Conservation (phyloP, 2,113 vertebrate genomes). For the Brachypteracias leptosomus region DNA sequence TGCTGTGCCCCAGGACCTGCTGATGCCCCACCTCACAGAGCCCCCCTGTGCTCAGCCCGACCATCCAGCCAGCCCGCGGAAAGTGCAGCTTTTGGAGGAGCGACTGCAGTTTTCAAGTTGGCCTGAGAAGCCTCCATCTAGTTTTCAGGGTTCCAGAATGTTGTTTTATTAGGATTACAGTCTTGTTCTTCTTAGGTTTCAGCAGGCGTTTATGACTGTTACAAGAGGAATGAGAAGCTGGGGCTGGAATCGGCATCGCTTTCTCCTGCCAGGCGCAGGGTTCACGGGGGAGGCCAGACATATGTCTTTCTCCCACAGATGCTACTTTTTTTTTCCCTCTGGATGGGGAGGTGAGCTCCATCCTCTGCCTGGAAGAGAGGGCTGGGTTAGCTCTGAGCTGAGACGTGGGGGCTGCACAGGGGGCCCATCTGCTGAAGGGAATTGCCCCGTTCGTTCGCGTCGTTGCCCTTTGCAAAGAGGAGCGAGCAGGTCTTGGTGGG, state of each 20-base stretch:
- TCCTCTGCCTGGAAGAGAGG: constrained; percentile 10
- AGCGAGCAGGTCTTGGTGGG: not conserved
- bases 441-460: not conserved
- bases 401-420: not conserved
- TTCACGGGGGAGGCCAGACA: constrained; percentile 67
- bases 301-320: constrained; percentile 55
- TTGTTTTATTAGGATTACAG: constrained; percentile 72
- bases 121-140: constrained; percentile 51
- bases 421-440: not conserved
- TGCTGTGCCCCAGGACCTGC: not conserved
- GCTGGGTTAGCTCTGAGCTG: constrained; percentile 21
- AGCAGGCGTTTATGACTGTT: constrained; percentile 70
- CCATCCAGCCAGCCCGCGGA: not conserved
- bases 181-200: constrained; percentile 71
- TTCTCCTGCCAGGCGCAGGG: constrained; percentile 67
- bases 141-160: constrained; percentile 67
- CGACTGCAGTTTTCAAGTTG: constrained; percentile 52
- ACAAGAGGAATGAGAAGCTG: constrained; percentile 68
- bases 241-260: constrained; percentile 59
- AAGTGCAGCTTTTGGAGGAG: constrained; percentile 34
- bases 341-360: constrained; percentile 22
- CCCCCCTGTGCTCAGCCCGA: not conserved
- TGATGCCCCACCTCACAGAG: too few species aligned
- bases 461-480: not conserved
- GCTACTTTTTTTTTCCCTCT: constrained; percentile 48